Evolutionary conservation across 2,888 invertebrate genomes (phyloP), one percentile per base, ranked within the genome.

Genomic region (Cheilosia urbana): DNA sequence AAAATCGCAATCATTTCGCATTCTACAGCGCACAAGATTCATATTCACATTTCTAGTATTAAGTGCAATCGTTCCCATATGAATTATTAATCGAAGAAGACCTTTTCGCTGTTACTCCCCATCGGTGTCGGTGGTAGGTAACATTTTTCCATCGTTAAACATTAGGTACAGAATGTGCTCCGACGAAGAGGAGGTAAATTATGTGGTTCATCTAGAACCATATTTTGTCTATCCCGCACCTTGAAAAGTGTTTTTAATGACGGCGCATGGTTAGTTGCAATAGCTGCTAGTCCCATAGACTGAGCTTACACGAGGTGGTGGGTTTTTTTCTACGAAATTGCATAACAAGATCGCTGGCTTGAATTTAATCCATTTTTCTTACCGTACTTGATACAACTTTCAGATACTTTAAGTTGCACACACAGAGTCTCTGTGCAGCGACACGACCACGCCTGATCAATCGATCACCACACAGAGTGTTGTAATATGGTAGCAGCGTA

Each of bases 381-480:
- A 45, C 27, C 53, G 15, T 73, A 13, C 45, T 60, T 6, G 27
- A 27, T 27, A 42, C 80, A 68, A 80, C 80, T 80, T 80, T 80
- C 80, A 57, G 80, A 47, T 55, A 80, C 17, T 60, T 53, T 34
- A 17, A 58, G 45, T 34, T 60, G 30, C 51, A 60, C 42, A 57
- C 42, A 57, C 21, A 21, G 37, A 53, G 24, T 62, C 47, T 34
- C 66, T 66, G 27, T 45, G 73, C 13, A 13, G 37, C 37, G 13
- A 37, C 37, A 60, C 77, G 76, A 73, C 80, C 80, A 80, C 80
- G 80, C 80, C 80, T 80, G 80, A 68, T 80, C 80, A 80, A 80
- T 80, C 80, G 80, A 80, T 80, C 80, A 80, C 80, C 73, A 47
- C 73, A 62, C 11, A 65, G 37, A 68, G 49, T 65, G 60, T 80